Evolutionary conservation across 2,797 vertebrate genomes (phyloP), one percentile per base, ranked within the genome.

Genomic region (Aphelocoma californica): DNA sequence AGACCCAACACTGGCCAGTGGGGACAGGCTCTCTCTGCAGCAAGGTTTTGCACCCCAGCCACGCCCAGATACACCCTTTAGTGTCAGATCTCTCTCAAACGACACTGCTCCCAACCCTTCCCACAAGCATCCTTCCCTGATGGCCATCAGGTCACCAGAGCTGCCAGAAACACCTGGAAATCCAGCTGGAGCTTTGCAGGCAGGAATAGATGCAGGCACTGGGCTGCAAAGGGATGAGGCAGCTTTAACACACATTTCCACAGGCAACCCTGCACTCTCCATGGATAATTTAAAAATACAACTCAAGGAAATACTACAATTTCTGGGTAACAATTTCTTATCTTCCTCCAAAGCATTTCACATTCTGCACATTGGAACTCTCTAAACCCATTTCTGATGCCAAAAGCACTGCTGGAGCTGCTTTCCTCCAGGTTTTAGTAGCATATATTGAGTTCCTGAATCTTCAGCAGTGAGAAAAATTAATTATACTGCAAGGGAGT

Each of bases 321-420:
- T 94, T 77, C 19, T 0, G 45, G 50, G 62, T 66, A 93, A 87
- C 48, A 67, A 57, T 60, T 93, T 71, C 80, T 74, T 85, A 65
- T 90, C 77, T 91, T 77, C 47, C 60, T 71, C 74, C 34, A 44
- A 77, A 81, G 75, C 31, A 71, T 83, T 93, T 92, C 81, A 50
- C 28, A 5, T 70, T 93, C 53, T 81, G 77, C 18, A 61, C 50
- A 42, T 4, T 65, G 28, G 40, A 86, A 75, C 34, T 31, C 28
- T 66, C 80, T 84, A 86, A 92, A 91, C 19, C 15, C 9, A 51
- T 64, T 81, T 65, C 65, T 45, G 53, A 91, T 40, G 25, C 64
- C 80, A 82, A 83, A 86, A 77, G 77, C 80, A 19, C 70, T 56
- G 54, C 44, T 92, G 69, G 61, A 97, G 64, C 75, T 84, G 57